Evolutionary conservation across 2,113 vertebrate genomes (phyloP).

Genomic region (Eidolon helvum): DNA sequence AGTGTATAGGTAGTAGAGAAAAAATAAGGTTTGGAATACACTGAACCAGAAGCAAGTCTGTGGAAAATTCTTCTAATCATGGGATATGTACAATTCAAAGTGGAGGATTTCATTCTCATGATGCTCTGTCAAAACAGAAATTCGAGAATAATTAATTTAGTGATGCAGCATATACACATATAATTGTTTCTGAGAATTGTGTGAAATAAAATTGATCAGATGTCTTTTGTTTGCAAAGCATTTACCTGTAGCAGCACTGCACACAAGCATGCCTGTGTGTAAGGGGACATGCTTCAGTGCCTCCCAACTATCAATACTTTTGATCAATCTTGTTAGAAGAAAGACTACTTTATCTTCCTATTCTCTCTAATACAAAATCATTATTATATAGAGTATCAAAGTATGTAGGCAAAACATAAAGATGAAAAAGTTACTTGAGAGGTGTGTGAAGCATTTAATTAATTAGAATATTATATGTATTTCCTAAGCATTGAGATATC

Average conservation of each 20-base stretch:
- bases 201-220: not conserved
- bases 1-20: not conserved
- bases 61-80: not conserved
- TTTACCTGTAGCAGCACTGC: not conserved
- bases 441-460: not conserved
- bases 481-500: not conserved
- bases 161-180: not conserved
- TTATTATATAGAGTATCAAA: not conserved
- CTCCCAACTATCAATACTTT: not conserved
- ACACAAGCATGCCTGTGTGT: too few species aligned
- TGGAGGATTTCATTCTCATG: not conserved
- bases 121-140: not conserved
- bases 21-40: not conserved
- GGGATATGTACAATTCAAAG: not conserved
- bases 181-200: not conserved
- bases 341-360: not conserved
- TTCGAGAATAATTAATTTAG: not conserved
- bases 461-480: not conserved
- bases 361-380: not conserved
- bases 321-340: not conserved
- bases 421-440: not conserved
- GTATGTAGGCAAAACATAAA: not conserved
- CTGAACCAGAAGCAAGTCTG: not conserved
- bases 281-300: not conserved
- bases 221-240: not conserved